phyloP scores from a whole-genome alignment of 2,113 vertebrate genomes.

The Microcebus tavaratra region DNA sequence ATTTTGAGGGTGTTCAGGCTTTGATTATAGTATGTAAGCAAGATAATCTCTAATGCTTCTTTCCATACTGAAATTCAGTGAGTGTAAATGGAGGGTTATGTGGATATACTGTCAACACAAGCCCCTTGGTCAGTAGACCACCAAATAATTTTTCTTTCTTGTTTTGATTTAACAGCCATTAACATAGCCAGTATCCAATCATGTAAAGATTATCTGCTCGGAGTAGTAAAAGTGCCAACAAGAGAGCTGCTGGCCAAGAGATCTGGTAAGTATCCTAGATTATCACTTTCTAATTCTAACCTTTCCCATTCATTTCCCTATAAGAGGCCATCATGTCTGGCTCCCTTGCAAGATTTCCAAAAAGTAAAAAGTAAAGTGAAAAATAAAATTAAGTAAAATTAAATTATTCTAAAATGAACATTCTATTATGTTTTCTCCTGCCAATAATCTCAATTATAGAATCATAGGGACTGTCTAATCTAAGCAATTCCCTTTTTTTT shows the following conservation, averaged over 20 bases:
- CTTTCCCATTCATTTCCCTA: slow-evolving; percentile 20
- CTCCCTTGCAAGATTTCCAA: background rate
- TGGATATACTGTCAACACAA: background rate
- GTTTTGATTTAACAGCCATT: slow-evolving; percentile 72
- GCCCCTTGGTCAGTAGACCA: background rate
- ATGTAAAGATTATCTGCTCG: slow-evolving; percentile 83
- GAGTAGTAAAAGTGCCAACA: slow-evolving; percentile 84
- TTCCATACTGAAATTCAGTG: background rate
- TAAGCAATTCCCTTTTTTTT: background rate
- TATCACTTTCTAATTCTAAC: background rate
- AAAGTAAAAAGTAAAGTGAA: background rate
- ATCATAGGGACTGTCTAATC: background rate
- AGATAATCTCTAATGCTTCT: background rate
- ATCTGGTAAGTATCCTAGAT: slow-evolving; percentile 82
- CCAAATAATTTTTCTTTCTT: slow-evolving; percentile 44
- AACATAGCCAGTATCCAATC: slow-evolving; percentile 51
- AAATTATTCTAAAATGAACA: background rate
- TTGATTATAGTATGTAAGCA: background rate
- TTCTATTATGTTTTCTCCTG: slow-evolving; percentile 1
- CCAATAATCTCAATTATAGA: background rate
- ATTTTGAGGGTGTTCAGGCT: background rate
- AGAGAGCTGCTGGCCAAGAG: slow-evolving; percentile 84
- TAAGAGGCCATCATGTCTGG: background rate
- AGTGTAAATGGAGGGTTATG: background rate
- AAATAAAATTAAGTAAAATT: too few species aligned